Evolutionary conservation across 2,113 vertebrate species (phyloP), one percentile per base, ranked within the genome.

Genomic region (Engystomops pustulosus): DNA sequence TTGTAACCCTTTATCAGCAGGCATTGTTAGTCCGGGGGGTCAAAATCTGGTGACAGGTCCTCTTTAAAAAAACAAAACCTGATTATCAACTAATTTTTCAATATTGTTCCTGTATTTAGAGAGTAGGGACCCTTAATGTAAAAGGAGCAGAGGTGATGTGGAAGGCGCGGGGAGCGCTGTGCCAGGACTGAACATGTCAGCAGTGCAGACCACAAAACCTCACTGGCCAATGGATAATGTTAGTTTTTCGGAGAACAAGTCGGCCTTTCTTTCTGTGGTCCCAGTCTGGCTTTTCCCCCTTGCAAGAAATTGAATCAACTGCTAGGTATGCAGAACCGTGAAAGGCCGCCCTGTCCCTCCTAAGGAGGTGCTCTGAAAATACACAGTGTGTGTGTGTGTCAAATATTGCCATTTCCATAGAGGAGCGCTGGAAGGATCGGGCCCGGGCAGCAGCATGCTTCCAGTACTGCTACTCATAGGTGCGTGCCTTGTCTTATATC

Each of bases 271-370:
- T 53, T 36, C n/a, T 79, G 44, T 70, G 62, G 70, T 68, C 55
- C 11, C 38, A 65, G 45, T 5, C 47, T 69, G 72, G 53, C 34
- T 30, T 27, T 53, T 85, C 34, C 36, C 47, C 1, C 47, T 12
- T 36, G 53, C 25, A 53, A 58, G 65, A 36, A 79, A 69, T 36
- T 69, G 83, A 79, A 85, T 69, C 47, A 70, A 34, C 47, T 41
- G 74, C 60, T 58, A 85, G 47, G 74, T 75, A 79, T 79, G 75
- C 75, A 55, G 36, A 20, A 10, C 65, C 70, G 41, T 84, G 82
- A 79, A 85, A 85, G 65, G 45, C 23, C 55, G 75, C n/a, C 51
- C 62, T 85, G 83, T 85, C 47, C 55, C 25, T 55, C 55, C 47
- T 76, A 30, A 78, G 36, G 83, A 70, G 83, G 83, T 68, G 60